Conservation (phyloP, 2,797 vertebrate species). For the Lacerta bilineata region DNA sequence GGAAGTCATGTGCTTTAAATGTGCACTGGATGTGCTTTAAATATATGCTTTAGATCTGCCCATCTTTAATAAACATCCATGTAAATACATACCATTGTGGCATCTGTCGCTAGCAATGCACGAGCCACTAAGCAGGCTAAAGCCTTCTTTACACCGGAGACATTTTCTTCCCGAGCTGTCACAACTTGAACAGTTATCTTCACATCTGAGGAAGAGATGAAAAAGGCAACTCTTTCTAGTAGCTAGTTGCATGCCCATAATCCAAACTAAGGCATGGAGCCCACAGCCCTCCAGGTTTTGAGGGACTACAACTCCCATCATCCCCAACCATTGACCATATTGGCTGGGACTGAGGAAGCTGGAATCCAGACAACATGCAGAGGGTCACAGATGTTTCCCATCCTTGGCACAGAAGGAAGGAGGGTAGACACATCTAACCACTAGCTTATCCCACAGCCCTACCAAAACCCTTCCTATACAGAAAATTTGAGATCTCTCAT, state of each 20-base stretch:
- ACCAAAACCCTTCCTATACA: neutral
- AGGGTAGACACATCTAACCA: neutral
- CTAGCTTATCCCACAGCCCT: too few relatives aligned
- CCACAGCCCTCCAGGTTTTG: neutral
- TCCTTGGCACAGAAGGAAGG: neutral
- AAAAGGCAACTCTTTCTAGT: neutral
- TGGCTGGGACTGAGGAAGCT: neutral
- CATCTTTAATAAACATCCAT: neutral
- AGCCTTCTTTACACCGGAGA: slow-evolving; percentile 85
- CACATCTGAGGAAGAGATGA: slow-evolving; percentile 82
- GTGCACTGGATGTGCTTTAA: too few relatives aligned
- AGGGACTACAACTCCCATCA: neutral
- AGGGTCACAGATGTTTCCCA: neutral
- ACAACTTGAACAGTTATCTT: slow-evolving; percentile 88
- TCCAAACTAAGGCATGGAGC: neutral
- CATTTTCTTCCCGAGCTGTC: slow-evolving; percentile 86
- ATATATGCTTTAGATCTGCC: too few relatives aligned
- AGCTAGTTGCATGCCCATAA: neutral
- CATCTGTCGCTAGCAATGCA: slow-evolving; percentile 90
- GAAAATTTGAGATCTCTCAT: neutral
- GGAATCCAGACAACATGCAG: neutral
- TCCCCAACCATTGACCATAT: neutral
- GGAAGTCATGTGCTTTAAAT: too few relatives aligned
- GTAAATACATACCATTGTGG: slow-evolving; percentile 86
- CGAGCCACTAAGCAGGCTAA: slow-evolving; percentile 83